A percentile compares a stretch with the other conserved stretches of the same genome.
phyloP scores from a whole-genome alignment of 2,113 vertebrate species.

The Petaurus breviceps region DNA sequence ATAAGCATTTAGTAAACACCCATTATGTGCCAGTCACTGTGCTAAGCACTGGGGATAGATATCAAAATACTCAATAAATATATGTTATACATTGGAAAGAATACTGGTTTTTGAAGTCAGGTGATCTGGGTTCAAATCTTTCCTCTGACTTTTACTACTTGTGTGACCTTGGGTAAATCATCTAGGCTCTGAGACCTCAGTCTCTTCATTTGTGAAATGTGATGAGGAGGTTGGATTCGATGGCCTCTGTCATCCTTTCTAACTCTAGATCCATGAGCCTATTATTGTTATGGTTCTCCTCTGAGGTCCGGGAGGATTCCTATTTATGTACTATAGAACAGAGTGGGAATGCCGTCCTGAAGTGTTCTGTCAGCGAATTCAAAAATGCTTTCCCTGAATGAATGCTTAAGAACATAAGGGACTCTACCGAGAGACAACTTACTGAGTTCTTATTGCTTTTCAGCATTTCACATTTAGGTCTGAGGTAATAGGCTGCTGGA shows the following conservation, averaged over 20 bases:
- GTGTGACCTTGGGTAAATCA: neutral
- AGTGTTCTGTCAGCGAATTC: neutral
- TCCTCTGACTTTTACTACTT: neutral
- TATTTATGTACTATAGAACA: neutral
- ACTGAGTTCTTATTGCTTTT: slow-evolving; percentile 93
- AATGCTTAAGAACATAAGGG: neutral
- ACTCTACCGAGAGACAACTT: slow-evolving; percentile 55
- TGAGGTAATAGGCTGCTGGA: slow-evolving; percentile 98
- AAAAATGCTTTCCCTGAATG: neutral
- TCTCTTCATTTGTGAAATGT: neutral
- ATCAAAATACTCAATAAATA: neutral
- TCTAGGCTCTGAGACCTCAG: neutral
- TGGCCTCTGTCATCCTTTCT: neutral
- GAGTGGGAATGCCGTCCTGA: neutral
- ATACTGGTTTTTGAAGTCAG: neutral
- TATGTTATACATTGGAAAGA: neutral
- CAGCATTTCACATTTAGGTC: slow-evolving; percentile 93
- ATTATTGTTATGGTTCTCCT: neutral
- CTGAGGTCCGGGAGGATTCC: neutral
- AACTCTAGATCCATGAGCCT: neutral
- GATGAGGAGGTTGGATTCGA: neutral
- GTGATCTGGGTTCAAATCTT: neutral
- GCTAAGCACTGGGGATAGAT: neutral
- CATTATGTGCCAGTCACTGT: neutral
- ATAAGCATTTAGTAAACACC: neutral